These are phyloP conservation scores for Cryptoprocta ferox DNA, from an alignment of 2,797 vertebrate genomes.

Conservation along the genomic window DNA sequence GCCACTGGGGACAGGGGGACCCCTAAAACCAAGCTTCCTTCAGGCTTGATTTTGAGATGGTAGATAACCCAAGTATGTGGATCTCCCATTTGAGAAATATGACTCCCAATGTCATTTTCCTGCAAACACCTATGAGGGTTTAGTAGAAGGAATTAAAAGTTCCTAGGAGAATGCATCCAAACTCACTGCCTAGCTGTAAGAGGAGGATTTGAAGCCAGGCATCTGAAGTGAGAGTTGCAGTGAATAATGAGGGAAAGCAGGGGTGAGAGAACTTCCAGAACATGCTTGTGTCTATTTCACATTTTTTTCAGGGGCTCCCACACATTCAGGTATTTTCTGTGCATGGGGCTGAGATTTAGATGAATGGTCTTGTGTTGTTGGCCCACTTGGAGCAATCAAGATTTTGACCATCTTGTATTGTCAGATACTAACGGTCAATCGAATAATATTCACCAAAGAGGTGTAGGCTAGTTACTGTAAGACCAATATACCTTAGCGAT, in stretches of 20 bases:
- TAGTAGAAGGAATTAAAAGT: neutral
- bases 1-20: fast-evolving
- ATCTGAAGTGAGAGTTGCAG: neutral
- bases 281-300: neutral
- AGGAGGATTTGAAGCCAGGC: neutral
- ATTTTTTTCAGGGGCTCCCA: neutral
- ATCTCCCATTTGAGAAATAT: neutral
- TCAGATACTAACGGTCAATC: neutral
- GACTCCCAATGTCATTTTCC: neutral
- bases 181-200: neutral
- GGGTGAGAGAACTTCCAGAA: neutral
- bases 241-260: neutral
- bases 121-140: neutral
- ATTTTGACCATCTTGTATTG: neutral
- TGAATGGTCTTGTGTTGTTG: neutral
- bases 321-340: fast-evolving
- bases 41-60: neutral
- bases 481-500: neutral
- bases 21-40: neutral
- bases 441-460: neutral
- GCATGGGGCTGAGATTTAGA: neutral
- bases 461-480: neutral
- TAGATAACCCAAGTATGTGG: neutral
- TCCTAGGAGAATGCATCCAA: neutral
- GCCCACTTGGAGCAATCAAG: too few species aligned